Conservation (phyloP, 2,797 vertebrate species). For the Sardinella longiceps region DNA sequence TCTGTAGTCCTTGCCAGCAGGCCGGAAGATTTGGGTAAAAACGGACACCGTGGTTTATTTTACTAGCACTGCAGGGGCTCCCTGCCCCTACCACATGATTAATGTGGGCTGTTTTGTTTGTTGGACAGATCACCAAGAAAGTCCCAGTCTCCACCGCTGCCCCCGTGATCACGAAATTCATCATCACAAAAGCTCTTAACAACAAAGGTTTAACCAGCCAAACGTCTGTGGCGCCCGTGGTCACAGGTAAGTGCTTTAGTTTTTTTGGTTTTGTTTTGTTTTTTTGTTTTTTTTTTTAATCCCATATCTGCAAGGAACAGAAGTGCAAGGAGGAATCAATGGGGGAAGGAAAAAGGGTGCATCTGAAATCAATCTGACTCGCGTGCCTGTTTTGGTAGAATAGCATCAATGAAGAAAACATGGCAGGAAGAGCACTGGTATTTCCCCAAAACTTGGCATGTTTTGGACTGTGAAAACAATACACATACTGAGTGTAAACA, state of each 20-base stretch:
- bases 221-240: constrained; percentile 85
- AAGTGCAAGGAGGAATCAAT: too few species aligned
- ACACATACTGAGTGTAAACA: neutral
- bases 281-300: neutral
- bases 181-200: constrained; percentile 97
- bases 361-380: neutral
- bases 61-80: too few species aligned
- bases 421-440: neutral
- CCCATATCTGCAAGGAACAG: neutral
- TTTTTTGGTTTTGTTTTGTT: neutral
- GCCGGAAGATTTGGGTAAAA: too few species aligned
- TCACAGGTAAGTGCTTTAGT: constrained; percentile 76
- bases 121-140: constrained; percentile 94
- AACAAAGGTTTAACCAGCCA: constrained; percentile 89
- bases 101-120: neutral
- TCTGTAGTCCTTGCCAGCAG: too few species aligned
- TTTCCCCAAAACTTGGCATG: neutral
- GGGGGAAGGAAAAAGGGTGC: too few species aligned
- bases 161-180: constrained; percentile 92
- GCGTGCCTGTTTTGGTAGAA: neutral
- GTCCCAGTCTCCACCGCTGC: constrained; percentile 88
- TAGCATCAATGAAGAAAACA: neutral
- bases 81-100: neutral
- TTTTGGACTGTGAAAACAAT: neutral
- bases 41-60: too few species aligned